Conservation (phyloP, 2,888 invertebrate species). For the Hypena proboscidalis region DNA sequence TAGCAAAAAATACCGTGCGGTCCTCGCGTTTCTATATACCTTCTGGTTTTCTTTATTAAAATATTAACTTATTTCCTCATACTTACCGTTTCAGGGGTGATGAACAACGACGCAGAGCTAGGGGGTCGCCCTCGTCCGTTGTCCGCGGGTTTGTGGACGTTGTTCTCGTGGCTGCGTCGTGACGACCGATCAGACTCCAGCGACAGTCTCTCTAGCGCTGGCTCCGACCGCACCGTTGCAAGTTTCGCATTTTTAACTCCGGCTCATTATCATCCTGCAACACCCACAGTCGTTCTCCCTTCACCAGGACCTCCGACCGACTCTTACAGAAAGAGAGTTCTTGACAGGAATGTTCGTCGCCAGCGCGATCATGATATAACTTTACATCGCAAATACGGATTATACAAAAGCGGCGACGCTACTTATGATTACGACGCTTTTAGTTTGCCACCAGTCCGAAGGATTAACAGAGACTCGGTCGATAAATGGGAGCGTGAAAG, state of each 20-base stretch:
- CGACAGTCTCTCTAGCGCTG: constrained; percentile 87
- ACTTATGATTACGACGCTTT: constrained; percentile 68
- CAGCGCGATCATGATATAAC: constrained; percentile 86
- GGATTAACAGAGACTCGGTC: constrained; percentile 33
- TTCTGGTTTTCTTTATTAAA: neutral
- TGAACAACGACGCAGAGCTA: constrained; percentile 64
- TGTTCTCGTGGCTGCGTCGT: constrained; percentile 91
- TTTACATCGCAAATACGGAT: constrained; percentile 87
- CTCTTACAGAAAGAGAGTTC: constrained; percentile 86
- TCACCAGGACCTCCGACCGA: constrained; percentile 86
- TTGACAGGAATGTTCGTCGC: constrained; percentile 84
- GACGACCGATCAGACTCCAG: constrained; percentile 71
- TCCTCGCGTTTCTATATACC: no score
- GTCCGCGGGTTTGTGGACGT: constrained; percentile 83
- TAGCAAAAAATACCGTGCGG: no score
- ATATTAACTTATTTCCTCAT: neutral
- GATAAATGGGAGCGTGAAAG: constrained; percentile 68
- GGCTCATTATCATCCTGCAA: constrained; percentile 73
- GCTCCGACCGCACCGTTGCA: constrained; percentile 89
- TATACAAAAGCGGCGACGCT: constrained; percentile 61
- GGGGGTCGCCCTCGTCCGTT: constrained; percentile 75
- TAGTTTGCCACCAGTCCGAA: constrained; percentile 63
- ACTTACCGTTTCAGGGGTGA: constrained; percentile 63
- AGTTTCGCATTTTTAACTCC: constrained; percentile 90
- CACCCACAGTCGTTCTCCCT: constrained; percentile 71